These are phyloP conservation scores for Stegastes partitus DNA, from an alignment of 2,113 vertebrate genomes.

Conservation along the genomic window DNA sequence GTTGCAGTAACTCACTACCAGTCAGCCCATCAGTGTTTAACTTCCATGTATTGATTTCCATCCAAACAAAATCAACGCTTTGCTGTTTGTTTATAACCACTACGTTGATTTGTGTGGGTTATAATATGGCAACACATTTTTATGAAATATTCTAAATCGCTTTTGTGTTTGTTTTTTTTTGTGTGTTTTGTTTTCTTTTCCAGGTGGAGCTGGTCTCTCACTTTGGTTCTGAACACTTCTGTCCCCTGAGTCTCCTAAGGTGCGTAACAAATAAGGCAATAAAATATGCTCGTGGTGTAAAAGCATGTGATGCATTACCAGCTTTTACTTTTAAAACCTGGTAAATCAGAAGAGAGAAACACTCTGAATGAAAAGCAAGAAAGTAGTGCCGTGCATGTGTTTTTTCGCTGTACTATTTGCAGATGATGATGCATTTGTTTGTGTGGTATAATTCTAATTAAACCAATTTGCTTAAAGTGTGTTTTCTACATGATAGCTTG, in stretches of 20 bases:
- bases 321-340: not conserved
- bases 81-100: constrained; percentile 11
- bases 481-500: not conserved
- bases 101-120: not conserved
- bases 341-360: not conserved
- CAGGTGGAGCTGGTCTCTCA: constrained; percentile 97
- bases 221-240: constrained; percentile 98
- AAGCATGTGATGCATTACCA: not conserved
- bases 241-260: constrained; percentile 99
- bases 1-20: not conserved
- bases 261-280: constrained; percentile 66
- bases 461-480: too few relatives aligned
- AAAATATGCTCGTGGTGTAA: not conserved
- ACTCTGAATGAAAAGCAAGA: not conserved
- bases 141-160: not conserved
- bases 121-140: not conserved
- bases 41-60: constrained; percentile 11
- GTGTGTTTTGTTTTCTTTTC: constrained; percentile 52
- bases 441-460: too few relatives aligned
- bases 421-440: not conserved
- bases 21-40: constrained; percentile 1
- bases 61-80: constrained; percentile 21
- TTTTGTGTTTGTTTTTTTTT: not conserved
- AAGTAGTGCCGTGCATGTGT: not conserved
- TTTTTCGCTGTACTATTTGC: not conserved